These are phyloP conservation scores for Rallus limicola DNA, from an alignment of 2,113 vertebrate species.

Conservation along the genomic window DNA sequence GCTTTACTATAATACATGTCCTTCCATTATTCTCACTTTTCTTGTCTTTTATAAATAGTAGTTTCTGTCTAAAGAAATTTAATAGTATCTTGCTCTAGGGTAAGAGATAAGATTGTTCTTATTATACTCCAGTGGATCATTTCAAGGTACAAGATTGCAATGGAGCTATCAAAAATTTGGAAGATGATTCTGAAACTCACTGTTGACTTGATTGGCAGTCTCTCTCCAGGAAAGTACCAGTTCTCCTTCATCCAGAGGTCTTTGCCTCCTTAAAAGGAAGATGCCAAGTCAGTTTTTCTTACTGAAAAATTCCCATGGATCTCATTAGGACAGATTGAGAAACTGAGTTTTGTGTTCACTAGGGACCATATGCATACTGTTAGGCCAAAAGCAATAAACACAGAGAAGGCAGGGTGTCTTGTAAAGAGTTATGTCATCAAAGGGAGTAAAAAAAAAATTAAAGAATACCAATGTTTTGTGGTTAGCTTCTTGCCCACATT, in stretches of 20 bases:
- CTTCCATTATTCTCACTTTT: background rate
- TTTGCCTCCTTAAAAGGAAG: background rate
- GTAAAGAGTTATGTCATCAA: background rate
- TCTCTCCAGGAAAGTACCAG: background rate
- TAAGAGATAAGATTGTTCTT: background rate
- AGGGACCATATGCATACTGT: too few relatives aligned
- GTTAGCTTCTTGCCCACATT: background rate
- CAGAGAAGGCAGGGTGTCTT: background rate
- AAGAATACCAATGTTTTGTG: background rate
- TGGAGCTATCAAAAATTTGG: background rate
- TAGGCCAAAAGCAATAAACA: background rate
- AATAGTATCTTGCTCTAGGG: background rate
- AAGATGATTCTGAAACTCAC: background rate
- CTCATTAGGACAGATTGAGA: background rate
- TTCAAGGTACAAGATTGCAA: background rate
- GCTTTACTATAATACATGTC: background rate
- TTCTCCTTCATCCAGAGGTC: background rate
- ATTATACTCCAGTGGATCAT: background rate
- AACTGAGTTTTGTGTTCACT: background rate
- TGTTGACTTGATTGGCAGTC: background rate
- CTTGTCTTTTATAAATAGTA: background rate
- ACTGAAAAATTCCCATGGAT: background rate
- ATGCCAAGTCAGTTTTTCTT: background rate
- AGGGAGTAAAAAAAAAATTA: background rate
- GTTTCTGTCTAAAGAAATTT: background rate